phyloP scores from a whole-genome alignment of 2,797 vertebrate species.

The Carcharodon carcharias region DNA sequence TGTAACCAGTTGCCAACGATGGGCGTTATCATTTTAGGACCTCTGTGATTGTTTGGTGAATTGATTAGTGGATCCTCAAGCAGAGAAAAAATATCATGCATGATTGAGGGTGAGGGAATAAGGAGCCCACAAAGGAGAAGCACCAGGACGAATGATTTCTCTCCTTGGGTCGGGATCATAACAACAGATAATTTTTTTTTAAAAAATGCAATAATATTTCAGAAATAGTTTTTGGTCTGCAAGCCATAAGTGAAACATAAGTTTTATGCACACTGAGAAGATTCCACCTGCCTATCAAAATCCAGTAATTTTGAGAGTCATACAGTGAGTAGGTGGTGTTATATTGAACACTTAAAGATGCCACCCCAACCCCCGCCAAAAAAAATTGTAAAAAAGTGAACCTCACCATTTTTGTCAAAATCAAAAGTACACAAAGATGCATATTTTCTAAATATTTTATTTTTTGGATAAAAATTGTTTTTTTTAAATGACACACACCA shows the following conservation, averaged over 20 bases:
- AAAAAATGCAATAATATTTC: too few species aligned
- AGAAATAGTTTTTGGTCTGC: not conserved
- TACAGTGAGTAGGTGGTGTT: not conserved
- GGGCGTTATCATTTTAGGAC: too few species aligned
- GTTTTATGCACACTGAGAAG: not conserved
- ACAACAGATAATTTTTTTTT: too few species aligned
- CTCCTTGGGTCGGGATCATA: too few species aligned
- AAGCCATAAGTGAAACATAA: not conserved
- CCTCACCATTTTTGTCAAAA: not conserved
- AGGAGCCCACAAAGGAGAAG: too few species aligned
- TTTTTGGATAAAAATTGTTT: not conserved
- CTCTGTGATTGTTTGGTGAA: too few species aligned
- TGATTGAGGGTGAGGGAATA: too few species aligned
- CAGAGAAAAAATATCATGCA: too few species aligned
- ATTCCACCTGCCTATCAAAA: not conserved
- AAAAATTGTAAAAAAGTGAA: not conserved
- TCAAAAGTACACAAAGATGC: slow-evolving; percentile 17
- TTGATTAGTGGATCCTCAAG: too few species aligned
- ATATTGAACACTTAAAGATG: not conserved
- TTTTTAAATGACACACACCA: not conserved
- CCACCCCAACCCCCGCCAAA: not conserved
- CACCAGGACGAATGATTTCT: too few species aligned
- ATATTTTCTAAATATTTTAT: slow-evolving; percentile 15
- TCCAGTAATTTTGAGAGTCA: not conserved
- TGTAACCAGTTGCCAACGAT: too few species aligned